Conservation (phyloP, 1,140 invertebrate species). For the Hypsibius dujardini region DNA sequence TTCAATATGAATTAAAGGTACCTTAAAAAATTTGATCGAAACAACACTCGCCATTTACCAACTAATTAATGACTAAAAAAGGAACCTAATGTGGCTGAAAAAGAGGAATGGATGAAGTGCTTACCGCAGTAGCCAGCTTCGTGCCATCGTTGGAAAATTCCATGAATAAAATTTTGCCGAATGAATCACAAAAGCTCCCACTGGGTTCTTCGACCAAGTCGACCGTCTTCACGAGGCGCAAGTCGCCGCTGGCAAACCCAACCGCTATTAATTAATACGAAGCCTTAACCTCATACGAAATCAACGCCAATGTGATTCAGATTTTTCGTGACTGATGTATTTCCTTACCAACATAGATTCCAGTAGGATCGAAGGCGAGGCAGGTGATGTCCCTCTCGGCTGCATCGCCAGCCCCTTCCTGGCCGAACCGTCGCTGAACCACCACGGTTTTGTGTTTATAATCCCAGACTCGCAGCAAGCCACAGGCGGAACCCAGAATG, state of each 20-base stretch:
- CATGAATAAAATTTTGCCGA: background rate
- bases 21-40: no score
- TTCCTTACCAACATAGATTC: slow-evolving; percentile 1
- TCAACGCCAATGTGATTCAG: no score
- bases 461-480: background rate
- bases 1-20: no score
- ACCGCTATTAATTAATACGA: no score
- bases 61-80: no score
- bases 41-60: no score
- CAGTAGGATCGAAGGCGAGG: background rate
- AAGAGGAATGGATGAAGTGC: no score
- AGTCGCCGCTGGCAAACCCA: background rate
- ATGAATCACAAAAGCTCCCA: background rate
- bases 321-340: no score
- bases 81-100: no score
- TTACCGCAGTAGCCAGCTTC: background rate
- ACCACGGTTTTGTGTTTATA: background rate
- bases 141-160: slow-evolving; percentile 4
- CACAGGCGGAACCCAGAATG: background rate
- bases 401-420: background rate
- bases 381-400: background rate
- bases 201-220: background rate
- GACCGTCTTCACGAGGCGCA: background rate
- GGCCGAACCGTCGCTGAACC: background rate
- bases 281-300: no score